Percentiles rank a stretch among this genome's conserved stretches.
Evolutionary conservation across 2,888 invertebrate species (phyloP).

Genomic region (Machimus atricapillus): DNA sequence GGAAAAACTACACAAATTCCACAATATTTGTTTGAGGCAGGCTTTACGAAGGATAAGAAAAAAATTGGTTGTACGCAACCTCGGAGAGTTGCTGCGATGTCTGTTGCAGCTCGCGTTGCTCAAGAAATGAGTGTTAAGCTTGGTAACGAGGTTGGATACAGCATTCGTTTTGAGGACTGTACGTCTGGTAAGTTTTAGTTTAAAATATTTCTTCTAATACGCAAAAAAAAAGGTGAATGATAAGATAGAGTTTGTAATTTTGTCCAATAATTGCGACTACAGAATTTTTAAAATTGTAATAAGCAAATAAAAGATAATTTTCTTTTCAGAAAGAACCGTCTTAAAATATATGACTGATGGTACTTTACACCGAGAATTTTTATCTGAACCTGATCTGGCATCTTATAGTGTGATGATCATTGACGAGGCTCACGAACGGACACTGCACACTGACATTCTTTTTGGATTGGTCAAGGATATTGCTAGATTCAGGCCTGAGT

Average conservation of each 20-base stretch:
- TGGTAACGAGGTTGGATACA: slow-evolving; percentile 89
- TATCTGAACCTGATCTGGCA: slow-evolving; percentile 94
- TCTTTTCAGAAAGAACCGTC: slow-evolving; percentile 79
- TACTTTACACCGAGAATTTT: slow-evolving; percentile 94
- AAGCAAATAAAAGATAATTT: not conserved
- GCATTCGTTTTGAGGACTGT: slow-evolving; percentile 98
- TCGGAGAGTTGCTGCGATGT: slow-evolving; percentile 98
- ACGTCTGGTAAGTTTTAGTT: slow-evolving; percentile 69
- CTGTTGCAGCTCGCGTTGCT: slow-evolving; percentile 97
- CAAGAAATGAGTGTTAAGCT: slow-evolving; percentile 97
- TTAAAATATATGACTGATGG: slow-evolving; percentile 99
- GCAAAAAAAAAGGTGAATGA: no score
- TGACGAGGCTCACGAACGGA: slow-evolving; percentile 99
- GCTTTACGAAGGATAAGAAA: slow-evolving; percentile 82
- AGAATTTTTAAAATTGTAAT: not conserved
- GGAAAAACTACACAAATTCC: slow-evolving; percentile 99
- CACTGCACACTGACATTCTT: slow-evolving; percentile 96
- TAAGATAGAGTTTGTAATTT: no score
- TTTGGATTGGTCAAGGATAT: slow-evolving; percentile 98
- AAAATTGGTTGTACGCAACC: slow-evolving; percentile 98
- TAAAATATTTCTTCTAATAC: not conserved
- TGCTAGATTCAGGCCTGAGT: slow-evolving; percentile 87
- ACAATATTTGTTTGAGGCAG: slow-evolving; percentile 95
- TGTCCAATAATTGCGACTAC: no score
- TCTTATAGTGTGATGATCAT: slow-evolving; percentile 99